Evolutionary conservation across 1,140 invertebrate species (phyloP).

Genomic region (Nilaparvata lugens): DNA sequence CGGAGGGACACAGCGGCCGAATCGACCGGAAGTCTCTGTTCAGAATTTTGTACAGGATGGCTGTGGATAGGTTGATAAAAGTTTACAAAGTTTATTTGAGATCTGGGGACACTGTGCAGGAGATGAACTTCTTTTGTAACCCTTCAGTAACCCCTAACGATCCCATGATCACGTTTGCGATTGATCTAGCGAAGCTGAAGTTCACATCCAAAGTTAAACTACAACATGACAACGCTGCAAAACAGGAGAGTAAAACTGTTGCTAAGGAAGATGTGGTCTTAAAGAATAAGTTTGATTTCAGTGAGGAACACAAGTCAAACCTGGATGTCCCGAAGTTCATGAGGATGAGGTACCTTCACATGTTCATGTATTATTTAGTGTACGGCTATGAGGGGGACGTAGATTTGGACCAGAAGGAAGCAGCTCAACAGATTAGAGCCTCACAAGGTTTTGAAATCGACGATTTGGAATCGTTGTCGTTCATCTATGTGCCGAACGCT

Average conservation of each 20-base stretch:
- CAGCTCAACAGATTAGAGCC: constrained; percentile 35
- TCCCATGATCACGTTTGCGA: constrained; percentile 43
- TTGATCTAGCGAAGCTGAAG: constrained; percentile 53
- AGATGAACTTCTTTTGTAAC: constrained; percentile 47
- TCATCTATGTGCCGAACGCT: constrained; percentile 42
- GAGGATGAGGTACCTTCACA: constrained; percentile 53
- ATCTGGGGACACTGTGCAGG: constrained; percentile 38
- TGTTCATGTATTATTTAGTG: constrained; percentile 57
- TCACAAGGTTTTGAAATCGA: constrained; percentile 14
- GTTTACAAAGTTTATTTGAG: constrained; percentile 45
- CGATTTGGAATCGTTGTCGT: constrained; percentile 36
- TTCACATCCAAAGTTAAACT: constrained; percentile 25
- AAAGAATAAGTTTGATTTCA: too few relatives aligned
- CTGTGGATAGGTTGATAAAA: constrained; percentile 47
- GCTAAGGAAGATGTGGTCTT: background rate
- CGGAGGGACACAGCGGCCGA: constrained; percentile 44
- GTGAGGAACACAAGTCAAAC: background rate
- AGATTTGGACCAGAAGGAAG: constrained; percentile 34
- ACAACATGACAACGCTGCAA: background rate
- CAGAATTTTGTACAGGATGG: constrained; percentile 45
- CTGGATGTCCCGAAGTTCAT: constrained; percentile 53
- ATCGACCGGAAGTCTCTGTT: constrained; percentile 53
- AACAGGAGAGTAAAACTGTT: constrained; percentile 8
- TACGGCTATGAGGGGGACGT: constrained; percentile 44
- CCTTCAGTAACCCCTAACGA: constrained; percentile 41